Base-by-base conservation (phyloP, 2,113 vertebrate genomes). In the Leucoraja erinaceus region DNA sequence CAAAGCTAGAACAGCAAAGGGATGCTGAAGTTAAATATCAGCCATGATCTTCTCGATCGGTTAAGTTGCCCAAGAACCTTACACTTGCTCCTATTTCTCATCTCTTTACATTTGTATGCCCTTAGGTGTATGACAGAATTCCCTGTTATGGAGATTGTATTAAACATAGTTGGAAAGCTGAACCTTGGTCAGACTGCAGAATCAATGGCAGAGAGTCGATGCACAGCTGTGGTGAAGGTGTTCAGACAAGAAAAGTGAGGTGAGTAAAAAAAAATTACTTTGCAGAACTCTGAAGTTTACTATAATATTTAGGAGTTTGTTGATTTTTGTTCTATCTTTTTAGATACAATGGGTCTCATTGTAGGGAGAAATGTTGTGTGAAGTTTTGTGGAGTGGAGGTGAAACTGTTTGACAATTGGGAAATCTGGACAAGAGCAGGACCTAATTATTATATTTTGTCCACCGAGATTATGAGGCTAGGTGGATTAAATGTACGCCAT, bases 181-280 rank as follows among this genome's bases (percentile, higher is more conserved):
- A 97, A 93, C 96, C 97, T 0, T 99, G 99, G 99, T 98, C 98
- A 95, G 97, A 97, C 9, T 99, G 99, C 95, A 97, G 97, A 95
- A 97, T 98, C 96, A 97, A 96, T 95, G 95, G 95, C 0, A 97
- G 98, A 94, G 96, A 98, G 59, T 96, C 97, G 94, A 95, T 96
- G 93, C 96, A 97, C 66, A 96, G 95, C 93, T 99, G 99, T 93
- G 98, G 98, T 92, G 97, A 97, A 95, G 99, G 98, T 95, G 97
- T 96, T 59, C 98, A 98, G 94, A 98, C 97, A 77, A 98, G 98
- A 94, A 97, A 97, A 96, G 97, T 98, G 96, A 98, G 98, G 99
- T 99, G 94, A 92, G 97, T 96, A 25, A 25, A 70, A 90, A 14
- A 91, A 94, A 94, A 93, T n/a, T n/a, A 56, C 7, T 33, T 68